Evolutionary conservation across 1,140 invertebrate genomes (phyloP).

Genomic region (Trachelipus rathkii): DNA sequence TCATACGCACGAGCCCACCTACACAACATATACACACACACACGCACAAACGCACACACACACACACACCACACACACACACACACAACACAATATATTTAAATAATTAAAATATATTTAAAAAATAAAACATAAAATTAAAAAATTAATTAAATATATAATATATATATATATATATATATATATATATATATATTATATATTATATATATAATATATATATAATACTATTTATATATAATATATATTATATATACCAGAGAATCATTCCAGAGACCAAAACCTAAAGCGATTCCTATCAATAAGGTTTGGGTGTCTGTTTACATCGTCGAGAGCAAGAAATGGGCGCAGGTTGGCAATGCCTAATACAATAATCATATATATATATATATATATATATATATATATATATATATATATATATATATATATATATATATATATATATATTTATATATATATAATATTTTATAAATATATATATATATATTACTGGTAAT

Average conservation of each 20-base stretch:
- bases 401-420: constrained; percentile 17
- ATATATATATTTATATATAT: constrained; percentile 16
- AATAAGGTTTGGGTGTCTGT: constrained; percentile 79
- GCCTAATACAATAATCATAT: constrained; percentile 54
- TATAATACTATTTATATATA: constrained; percentile 13
- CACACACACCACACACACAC: too few species aligned
- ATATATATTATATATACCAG: constrained; percentile 64
- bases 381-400: constrained; percentile 29
- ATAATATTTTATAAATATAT: background rate
- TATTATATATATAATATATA: constrained; percentile 16
- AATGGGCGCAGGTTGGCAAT: constrained; percentile 90
- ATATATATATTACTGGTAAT: too few species aligned
- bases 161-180: constrained; percentile 13
- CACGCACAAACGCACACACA: too few species aligned
- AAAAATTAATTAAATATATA: background rate
- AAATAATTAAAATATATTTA: too few species aligned
- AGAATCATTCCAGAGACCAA: constrained; percentile 94
- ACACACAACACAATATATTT: too few species aligned
- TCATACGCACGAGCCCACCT: too few species aligned
- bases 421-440: constrained; percentile 17
- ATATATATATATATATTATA: constrained; percentile 15
- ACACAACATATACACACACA: too few species aligned
- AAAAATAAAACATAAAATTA: too few species aligned
- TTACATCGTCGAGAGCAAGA: constrained; percentile 93
- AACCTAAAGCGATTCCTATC: constrained; percentile 83